These are phyloP conservation scores for Galerucella pusilla DNA, from an alignment of 2,888 invertebrate species.

Conservation along the genomic window DNA sequence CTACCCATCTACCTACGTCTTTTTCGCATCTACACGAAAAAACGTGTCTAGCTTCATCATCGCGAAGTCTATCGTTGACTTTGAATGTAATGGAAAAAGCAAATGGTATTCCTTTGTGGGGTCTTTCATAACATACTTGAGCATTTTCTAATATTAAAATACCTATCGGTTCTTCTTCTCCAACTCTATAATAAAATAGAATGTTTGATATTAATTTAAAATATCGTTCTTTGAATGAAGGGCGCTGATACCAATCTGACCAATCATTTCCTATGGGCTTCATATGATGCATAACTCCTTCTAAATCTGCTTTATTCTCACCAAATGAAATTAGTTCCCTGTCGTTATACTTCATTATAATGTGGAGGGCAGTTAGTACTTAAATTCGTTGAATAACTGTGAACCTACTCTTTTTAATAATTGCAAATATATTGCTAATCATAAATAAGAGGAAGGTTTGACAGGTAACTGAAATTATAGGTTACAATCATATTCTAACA, in stretches of 20 bases:
- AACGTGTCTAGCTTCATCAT: conserved; percentile 69
- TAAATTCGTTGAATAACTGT: not conserved
- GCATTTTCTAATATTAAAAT: conserved; percentile 80
- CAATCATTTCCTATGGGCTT: conserved; percentile 70
- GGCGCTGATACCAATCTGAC: conserved; percentile 63
- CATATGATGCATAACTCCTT: conserved; percentile 80
- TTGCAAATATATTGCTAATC: not conserved
- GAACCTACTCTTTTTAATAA: not conserved
- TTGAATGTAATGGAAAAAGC: conserved; percentile 76
- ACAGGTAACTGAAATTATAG: too few relatives aligned
- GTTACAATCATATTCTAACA: too few relatives aligned
- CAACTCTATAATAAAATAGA: conserved; percentile 81
- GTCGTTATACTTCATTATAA: conserved; percentile 77
- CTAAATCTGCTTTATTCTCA: conserved; percentile 71
- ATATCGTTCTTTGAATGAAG: conserved; percentile 78
- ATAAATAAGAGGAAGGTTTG: too few relatives aligned
- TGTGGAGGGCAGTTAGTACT: not conserved
- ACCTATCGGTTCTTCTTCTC: conserved; percentile 75
- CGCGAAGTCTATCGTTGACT: conserved; percentile 71
- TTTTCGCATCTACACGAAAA: conserved; percentile 78
- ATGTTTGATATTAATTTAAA: conserved; percentile 81
- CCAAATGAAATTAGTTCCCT: conserved; percentile 75
- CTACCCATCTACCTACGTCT: conserved; percentile 79
- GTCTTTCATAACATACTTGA: conserved; percentile 76
- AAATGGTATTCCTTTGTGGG: conserved; percentile 74